Percentiles rank a stretch among this genome's conserved stretches.
Conservation (phyloP, 1,140 invertebrate genomes). For the Pseudomyrmex cubaensis region DNA sequence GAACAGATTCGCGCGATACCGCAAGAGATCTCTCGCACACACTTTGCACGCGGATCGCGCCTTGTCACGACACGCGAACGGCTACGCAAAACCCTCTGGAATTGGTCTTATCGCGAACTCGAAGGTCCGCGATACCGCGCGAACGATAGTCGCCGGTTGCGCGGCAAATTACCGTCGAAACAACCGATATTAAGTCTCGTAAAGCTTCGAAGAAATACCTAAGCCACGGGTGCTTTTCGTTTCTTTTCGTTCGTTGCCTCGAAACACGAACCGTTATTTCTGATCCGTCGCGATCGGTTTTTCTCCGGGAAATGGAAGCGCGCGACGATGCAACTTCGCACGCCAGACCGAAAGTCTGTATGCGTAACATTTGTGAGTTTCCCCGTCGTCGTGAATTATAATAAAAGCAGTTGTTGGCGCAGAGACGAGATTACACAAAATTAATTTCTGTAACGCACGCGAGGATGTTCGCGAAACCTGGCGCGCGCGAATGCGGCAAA, state of each 20-base stretch:
- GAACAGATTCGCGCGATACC: conserved; percentile 24
- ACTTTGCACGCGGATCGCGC: conserved; percentile 59
- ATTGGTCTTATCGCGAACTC: conserved; percentile 64
- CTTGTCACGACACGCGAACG: conserved; percentile 78
- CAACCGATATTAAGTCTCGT: conserved; percentile 83
- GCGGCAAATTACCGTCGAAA: conserved; percentile 78
- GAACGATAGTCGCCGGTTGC: conserved; percentile 32
- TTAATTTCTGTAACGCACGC: background rate
- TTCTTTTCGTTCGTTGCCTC: conserved; percentile 56
- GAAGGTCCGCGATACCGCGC: conserved; percentile 43
- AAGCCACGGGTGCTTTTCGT: conserved; percentile 68
- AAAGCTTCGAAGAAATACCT: conserved; percentile 82
- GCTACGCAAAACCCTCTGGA: conserved; percentile 9
- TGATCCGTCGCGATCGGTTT: conserved; percentile 47
- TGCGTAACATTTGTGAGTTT: background rate
- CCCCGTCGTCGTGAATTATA: background rate
- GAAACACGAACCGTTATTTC: conserved; percentile 81
- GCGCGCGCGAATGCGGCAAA: background rate
- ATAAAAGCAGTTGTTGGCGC: background rate
- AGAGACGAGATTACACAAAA: too few species aligned
- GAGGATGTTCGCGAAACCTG: background rate
- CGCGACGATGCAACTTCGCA: background rate
- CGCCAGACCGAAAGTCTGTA: too few species aligned
- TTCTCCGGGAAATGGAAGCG: background rate
- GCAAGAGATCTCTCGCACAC: conserved; percentile 15